Evolutionary conservation across 2,113 vertebrate genomes (phyloP).

Genomic region (Pandion haliaetus): DNA sequence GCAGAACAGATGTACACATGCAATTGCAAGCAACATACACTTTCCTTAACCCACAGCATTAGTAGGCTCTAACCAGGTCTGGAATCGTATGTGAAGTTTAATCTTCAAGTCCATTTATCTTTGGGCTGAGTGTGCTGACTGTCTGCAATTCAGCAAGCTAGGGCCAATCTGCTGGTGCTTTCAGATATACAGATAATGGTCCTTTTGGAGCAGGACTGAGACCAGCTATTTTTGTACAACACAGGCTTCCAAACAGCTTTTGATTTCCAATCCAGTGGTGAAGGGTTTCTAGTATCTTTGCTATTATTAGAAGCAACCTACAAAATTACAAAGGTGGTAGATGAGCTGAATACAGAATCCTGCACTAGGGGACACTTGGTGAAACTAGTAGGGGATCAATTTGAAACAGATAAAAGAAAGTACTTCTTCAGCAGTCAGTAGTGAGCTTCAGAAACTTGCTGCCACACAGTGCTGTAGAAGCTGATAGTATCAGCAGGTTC

Average conservation of each 20-base stretch:
- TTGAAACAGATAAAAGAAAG: background rate
- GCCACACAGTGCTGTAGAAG: background rate
- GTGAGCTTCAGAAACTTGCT: background rate
- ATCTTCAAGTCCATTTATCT: background rate
- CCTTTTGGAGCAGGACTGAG: background rate
- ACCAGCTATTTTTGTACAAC: background rate
- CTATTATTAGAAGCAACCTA: conserved; percentile 19
- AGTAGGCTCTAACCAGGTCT: background rate
- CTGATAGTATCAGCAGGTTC: background rate
- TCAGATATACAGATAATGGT: background rate
- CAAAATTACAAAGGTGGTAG: background rate
- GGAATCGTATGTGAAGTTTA: background rate
- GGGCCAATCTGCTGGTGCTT: background rate
- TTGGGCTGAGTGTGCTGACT: background rate
- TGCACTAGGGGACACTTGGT: background rate
- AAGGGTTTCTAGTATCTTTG: background rate
- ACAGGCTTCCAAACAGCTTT: background rate
- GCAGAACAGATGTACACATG: background rate
- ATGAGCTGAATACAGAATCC: background rate
- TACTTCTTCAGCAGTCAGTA: background rate
- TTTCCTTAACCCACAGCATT: background rate
- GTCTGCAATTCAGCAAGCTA: background rate
- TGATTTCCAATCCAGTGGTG: background rate
- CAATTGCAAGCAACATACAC: background rate
- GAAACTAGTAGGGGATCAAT: background rate